Evolutionary conservation across 1,140 invertebrate genomes (phyloP).

Genomic region (silkworm (Bombyx mori)): DNA sequence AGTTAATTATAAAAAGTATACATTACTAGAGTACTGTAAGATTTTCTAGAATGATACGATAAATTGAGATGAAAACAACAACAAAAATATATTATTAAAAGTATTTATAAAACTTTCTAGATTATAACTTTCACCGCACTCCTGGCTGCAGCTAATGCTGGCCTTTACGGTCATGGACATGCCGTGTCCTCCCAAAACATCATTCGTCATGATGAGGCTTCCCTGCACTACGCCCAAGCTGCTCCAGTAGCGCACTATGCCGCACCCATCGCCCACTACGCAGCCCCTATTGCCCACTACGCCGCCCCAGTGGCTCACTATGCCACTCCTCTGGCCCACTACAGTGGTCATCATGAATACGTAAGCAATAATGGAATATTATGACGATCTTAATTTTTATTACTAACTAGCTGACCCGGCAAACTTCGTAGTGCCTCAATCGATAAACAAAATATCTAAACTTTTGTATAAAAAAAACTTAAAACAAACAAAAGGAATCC

Average conservation of each 20-base stretch:
- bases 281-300: constrained; percentile 28
- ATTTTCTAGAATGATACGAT: constrained; percentile 3
- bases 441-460: no score
- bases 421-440: no score
- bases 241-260: constrained; percentile 24
- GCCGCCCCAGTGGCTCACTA: constrained; percentile 26
- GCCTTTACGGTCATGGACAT: constrained; percentile 17
- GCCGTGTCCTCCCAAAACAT: constrained; percentile 50
- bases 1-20: constrained; percentile 10
- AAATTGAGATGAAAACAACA: not conserved
- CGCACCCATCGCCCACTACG: constrained; percentile 35
- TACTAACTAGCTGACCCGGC: not conserved
- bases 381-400: not conserved
- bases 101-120: constrained; percentile 13
- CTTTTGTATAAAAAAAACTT: no score
- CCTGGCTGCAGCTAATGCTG: constrained; percentile 21
- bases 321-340: constrained; percentile 36
- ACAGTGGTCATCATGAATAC: constrained; percentile 40
- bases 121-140: constrained; percentile 26
- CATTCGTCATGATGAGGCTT: constrained; percentile 43
- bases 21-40: not conserved
- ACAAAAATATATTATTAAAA: not conserved
- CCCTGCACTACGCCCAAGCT: constrained; percentile 34
- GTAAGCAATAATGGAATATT: constrained; percentile 19
- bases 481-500: no score